These are phyloP conservation scores for Platorchestia sp. DNA, from an alignment of 1,140 invertebrate species.

Conservation along the genomic window DNA sequence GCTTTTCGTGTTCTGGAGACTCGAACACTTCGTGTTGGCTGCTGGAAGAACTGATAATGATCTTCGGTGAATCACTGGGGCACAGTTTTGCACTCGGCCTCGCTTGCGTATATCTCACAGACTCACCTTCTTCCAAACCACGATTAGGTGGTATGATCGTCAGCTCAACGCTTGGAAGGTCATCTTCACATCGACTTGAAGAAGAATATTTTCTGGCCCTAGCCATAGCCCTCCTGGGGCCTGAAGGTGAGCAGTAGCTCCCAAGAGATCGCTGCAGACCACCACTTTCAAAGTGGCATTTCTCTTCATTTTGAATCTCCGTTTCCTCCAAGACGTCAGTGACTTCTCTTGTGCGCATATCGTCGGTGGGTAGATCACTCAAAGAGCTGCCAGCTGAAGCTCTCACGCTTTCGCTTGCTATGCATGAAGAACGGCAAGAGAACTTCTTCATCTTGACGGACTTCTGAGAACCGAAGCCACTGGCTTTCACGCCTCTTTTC, in stretches of 20 bases:
- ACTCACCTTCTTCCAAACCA: background rate
- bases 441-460: constrained; percentile 30
- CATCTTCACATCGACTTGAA: constrained; percentile 31
- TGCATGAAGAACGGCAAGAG: constrained; percentile 19
- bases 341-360: background rate
- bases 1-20: background rate
- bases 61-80: background rate
- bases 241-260: background rate
- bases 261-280: background rate
- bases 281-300: background rate
- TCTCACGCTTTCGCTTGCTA: constrained; percentile 16
- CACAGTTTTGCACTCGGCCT: background rate
- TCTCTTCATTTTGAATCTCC: background rate
- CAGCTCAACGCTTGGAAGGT: background rate
- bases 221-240: background rate
- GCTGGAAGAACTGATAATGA: constrained; percentile 14
- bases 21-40: background rate
- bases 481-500: constrained; percentile 46
- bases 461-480: background rate
- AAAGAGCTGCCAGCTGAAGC: constrained; percentile 30
- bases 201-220: background rate
- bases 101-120: background rate
- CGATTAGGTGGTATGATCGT: background rate
- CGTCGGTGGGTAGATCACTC: constrained; percentile 29
- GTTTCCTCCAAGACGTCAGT: background rate